Evolutionary conservation across 2,888 invertebrate species (phyloP).

Genomic region (Chorisops tibialis): DNA sequence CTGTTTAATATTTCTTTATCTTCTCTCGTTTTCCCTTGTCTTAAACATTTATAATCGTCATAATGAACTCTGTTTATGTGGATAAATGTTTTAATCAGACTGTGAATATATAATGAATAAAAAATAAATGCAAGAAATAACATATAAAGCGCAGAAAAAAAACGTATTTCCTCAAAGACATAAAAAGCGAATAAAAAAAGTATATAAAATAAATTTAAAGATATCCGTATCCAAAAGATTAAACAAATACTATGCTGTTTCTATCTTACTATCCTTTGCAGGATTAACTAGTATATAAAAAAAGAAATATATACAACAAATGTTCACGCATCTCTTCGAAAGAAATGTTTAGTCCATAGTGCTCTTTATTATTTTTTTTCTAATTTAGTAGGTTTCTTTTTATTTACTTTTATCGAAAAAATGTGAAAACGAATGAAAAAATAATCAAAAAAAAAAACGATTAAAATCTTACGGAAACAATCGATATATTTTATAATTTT

Average conservation of each 20-base stretch:
- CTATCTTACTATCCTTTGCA: background rate
- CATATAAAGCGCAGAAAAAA: constrained; percentile 19
- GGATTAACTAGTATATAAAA: too few species aligned
- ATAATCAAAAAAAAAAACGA: too few species aligned
- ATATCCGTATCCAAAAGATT: too few species aligned
- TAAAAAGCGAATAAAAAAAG: too few species aligned
- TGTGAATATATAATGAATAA: constrained; percentile 33
- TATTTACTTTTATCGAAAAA: too few species aligned
- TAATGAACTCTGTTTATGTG: constrained; percentile 22
- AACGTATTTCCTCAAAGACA: background rate
- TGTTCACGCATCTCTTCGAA: too few species aligned
- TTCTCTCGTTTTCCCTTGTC: background rate
- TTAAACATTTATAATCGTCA: background rate
- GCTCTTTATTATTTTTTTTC: too few species aligned
- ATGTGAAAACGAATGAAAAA: too few species aligned
- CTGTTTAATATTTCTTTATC: constrained; percentile 2
- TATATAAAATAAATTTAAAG: background rate
- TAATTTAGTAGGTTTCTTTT: too few species aligned
- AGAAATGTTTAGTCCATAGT: too few species aligned
- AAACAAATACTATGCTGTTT: background rate
- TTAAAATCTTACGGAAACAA: too few species aligned
- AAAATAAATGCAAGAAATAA: constrained; percentile 24
- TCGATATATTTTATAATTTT: background rate
- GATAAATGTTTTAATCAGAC: constrained; percentile 33
- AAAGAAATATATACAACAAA: too few species aligned